Conservation (phyloP, 2,113 vertebrate species). For the Xiphophorus maculatus region DNA sequence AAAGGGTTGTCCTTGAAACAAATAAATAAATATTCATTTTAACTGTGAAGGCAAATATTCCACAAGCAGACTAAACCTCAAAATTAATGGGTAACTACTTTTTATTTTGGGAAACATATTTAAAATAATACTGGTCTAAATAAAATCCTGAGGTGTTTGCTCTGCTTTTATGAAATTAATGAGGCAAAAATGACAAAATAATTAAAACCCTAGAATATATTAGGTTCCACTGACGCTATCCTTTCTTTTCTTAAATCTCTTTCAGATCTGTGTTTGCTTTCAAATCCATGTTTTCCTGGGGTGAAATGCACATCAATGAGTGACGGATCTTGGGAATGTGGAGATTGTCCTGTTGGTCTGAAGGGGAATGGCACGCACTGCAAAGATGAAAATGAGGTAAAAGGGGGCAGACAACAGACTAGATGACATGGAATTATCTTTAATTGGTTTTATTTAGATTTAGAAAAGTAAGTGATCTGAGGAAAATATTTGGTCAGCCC, state of each 20-base stretch:
- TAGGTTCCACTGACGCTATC: not conserved
- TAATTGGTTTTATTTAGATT: not conserved
- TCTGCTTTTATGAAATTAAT: slow-evolving; percentile 18
- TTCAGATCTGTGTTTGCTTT: slow-evolving; percentile 89
- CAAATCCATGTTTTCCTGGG: slow-evolving; percentile 92
- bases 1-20: too few species aligned
- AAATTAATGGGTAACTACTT: slow-evolving; percentile 1
- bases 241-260: slow-evolving; percentile 8
- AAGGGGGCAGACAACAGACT: not conserved
- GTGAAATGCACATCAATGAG: slow-evolving; percentile 85
- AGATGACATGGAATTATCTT: not conserved
- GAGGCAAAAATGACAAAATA: not conserved
- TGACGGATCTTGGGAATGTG: slow-evolving; percentile 93
- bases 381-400: slow-evolving; percentile 94
- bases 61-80: slow-evolving; percentile 10
- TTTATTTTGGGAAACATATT: slow-evolving; percentile 23
- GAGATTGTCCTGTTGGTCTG: slow-evolving; percentile 87
- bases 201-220: slow-evolving; percentile 11
- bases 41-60: slow-evolving; percentile 17
- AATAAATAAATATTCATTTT: not conserved
- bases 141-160: slow-evolving; percentile 19
- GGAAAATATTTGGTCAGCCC: not conserved
- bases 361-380: slow-evolving; percentile 91
- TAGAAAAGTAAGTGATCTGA: not conserved
- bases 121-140: slow-evolving; percentile 27